Conservation (phyloP, 2,888 invertebrate genomes). For the Spialia ferax region DNA sequence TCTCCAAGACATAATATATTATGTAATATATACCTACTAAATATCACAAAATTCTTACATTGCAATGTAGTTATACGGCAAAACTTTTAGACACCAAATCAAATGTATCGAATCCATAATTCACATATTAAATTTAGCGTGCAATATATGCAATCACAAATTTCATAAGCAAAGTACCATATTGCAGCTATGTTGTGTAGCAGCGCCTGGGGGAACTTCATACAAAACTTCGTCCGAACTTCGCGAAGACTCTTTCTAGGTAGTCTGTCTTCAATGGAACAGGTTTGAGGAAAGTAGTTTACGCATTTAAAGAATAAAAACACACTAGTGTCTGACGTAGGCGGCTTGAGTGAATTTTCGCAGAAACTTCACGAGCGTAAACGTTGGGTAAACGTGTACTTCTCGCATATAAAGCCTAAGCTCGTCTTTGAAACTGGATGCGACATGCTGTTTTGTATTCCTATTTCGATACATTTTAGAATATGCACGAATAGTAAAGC, state of each 20-base stretch:
- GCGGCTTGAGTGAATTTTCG: conserved; percentile 76
- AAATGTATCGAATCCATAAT: conserved; percentile 36
- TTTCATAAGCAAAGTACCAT: conserved; percentile 41
- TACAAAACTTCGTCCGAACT: conserved; percentile 30
- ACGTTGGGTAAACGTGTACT: conserved; percentile 20
- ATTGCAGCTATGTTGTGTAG: conserved; percentile 37
- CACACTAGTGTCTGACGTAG: conserved; percentile 69
- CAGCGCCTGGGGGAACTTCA: conserved; percentile 23
- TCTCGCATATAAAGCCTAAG: conserved; percentile 28
- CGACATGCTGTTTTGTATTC: conserved; percentile 11
- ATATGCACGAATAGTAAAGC: not conserved
- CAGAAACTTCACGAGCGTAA: conserved; percentile 46
- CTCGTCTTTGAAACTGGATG: conserved; percentile 25
- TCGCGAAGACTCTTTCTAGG: conserved; percentile 26
- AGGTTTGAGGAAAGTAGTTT: conserved; percentile 72
- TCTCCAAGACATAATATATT: no score
- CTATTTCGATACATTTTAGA: conserved; percentile 12
- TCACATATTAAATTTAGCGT: conserved; percentile 41
- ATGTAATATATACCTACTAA: no score
- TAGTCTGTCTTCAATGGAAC: conserved; percentile 42
- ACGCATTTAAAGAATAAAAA: conserved; percentile 81
- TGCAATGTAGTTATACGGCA: conserved; percentile 6
- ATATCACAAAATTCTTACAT: conserved; percentile 15
- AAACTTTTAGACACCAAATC: conserved; percentile 32
- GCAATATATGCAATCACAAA: conserved; percentile 41